phyloP scores from a whole-genome alignment of 2,113 vertebrate species.

The Pomatorhinus ruficollis region DNA sequence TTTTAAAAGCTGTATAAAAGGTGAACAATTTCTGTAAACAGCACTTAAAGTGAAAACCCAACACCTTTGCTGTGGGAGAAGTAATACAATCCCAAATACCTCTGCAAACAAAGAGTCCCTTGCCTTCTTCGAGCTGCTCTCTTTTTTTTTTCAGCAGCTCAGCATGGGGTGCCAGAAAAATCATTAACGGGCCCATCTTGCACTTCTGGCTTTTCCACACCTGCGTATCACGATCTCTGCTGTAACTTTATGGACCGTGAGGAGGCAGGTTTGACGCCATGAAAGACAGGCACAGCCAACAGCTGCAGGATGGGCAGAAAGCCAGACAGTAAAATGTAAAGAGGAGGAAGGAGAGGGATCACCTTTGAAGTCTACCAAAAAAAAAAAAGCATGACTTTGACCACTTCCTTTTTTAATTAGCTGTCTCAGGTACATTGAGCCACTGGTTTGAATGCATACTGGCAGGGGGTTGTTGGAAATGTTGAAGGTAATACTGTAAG shows the following conservation, averaged over 20 bases:
- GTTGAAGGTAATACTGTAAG: neutral
- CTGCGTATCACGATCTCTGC: constrained; percentile 69
- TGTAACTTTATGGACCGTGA: constrained; percentile 80
- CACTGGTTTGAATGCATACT: neutral
- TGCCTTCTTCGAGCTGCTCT: neutral
- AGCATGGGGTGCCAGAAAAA: constrained; percentile 69
- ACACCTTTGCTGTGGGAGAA: constrained; percentile 56
- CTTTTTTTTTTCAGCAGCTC: constrained; percentile 44
- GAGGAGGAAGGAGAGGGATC: constrained; percentile 70
- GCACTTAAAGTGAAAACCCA: constrained; percentile 47
- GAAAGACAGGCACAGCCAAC: constrained; percentile 66
- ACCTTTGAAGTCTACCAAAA: constrained; percentile 79
- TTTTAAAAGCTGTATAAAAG: constrained; percentile 67
- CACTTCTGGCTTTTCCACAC: constrained; percentile 75
- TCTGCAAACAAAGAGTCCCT: constrained; percentile 58
- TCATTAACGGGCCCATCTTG: constrained; percentile 66
- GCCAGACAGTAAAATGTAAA: constrained; percentile 84
- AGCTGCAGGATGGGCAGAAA: constrained; percentile 75
- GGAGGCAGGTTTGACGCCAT: constrained; percentile 82
- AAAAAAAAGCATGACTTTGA: constrained; percentile 69
- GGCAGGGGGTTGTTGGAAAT: neutral
- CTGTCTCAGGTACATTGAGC: constrained; percentile 70
- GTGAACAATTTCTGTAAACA: constrained; percentile 58
- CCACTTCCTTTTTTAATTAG: constrained; percentile 79
- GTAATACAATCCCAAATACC: constrained; percentile 30